Evolutionary conservation across 1,140 invertebrate genomes (phyloP).

Genomic region (Papilio machaon): DNA sequence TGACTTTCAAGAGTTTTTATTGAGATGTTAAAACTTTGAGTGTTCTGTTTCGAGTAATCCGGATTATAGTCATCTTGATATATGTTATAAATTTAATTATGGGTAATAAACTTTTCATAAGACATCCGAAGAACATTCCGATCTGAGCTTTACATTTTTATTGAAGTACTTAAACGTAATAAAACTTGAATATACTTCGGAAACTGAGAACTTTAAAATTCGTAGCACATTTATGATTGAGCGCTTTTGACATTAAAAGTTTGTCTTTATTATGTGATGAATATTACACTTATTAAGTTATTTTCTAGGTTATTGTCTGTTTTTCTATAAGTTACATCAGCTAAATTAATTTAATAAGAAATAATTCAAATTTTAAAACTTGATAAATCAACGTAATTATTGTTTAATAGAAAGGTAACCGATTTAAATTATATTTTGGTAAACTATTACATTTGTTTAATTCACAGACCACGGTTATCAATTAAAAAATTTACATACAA

Average conservation of each 20-base stretch:
- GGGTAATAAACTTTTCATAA: slow-evolving; percentile 15
- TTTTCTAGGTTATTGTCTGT: too few species aligned
- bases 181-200: slow-evolving; percentile 5
- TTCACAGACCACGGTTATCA: too few species aligned
- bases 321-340: too few species aligned
- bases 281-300: not conserved
- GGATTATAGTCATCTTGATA: slow-evolving; percentile 11
- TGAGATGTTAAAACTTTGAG: not conserved
- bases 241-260: too few species aligned
- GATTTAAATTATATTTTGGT: too few species aligned
- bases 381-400: too few species aligned
- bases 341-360: too few species aligned
- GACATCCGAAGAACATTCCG: slow-evolving; percentile 14
- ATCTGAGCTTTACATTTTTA: slow-evolving; percentile 20
- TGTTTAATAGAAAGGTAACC: too few species aligned
- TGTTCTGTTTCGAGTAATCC: slow-evolving; percentile 12
- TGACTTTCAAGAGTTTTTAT: slow-evolving; percentile 18
- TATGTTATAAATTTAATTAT: slow-evolving; percentile 12
- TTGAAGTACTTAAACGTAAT: slow-evolving; percentile 8
- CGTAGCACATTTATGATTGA: not conserved
- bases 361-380: too few species aligned
- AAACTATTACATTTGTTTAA: too few species aligned
- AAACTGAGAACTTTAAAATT: slow-evolving; percentile 11
- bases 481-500: too few species aligned
- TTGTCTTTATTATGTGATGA: too few species aligned